Evolutionary conservation across 1,140 invertebrate species (phyloP), one percentile per base, ranked within the genome.

Genomic region (Brachionus calyciflorus): DNA sequence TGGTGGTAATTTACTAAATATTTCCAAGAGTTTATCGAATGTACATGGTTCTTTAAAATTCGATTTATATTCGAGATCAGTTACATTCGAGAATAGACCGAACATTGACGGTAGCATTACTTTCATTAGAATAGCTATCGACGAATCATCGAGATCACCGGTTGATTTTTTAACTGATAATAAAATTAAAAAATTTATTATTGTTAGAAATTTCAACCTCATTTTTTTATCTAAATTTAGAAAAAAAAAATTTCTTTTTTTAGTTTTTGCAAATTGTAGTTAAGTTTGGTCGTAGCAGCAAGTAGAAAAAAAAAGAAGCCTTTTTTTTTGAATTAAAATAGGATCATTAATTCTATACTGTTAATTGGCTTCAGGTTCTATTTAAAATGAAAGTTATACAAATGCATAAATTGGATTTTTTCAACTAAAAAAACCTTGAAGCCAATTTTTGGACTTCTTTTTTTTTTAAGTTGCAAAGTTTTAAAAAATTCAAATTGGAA

Each of bases 31-130:
- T 14, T 73, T 49, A 24, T 73, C 69, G 19, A 73, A 73, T 2
- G 46, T 55, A 28, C 69, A 73, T 28, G 69, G 69, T n/a, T 73
- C 69, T 5, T 51, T 49, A 40, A 73, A 73, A 17, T 51, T 17
- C 3, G 26, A n/a, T 33, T 73, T 73, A 30, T 51, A 73, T n/a
- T 73, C 69, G 1, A 28, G 44, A 5, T 55, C 51, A 4, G 69
- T 73, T 30, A 73, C 51, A 28, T 73, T 73, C 3, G 46, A 51
- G 19, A 73, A 73, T 30, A 73, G 30, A 19, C 46, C 69, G 46
- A 73, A 73, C 69, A 73, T 73, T 26, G 69, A 73, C 6, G 69
- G 69, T 17, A 73, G 26, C 69, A 73, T 73, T 33, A 41, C 40
- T 37, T 41, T 37, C 69, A 73, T 73, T 7, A 73, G 9, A 12